Evolutionary conservation across 1,140 invertebrate species (phyloP), one percentile per base, ranked within the genome.

Genomic region (Gyrodactylus bullatarudis): DNA sequence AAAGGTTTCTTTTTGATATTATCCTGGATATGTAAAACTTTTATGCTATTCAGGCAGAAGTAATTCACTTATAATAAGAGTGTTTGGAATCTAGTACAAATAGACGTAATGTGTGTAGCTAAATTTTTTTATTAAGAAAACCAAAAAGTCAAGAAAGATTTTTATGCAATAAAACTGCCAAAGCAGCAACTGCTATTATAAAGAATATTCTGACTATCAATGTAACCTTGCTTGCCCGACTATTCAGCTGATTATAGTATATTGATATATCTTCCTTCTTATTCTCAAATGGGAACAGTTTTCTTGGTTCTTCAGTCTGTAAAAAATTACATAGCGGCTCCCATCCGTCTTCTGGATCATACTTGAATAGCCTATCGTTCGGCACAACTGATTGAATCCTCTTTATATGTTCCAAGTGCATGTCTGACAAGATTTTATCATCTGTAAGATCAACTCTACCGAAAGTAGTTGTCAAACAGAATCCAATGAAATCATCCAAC

Each of bases 301-400:
- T 16, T 23, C 23, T 26, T 2, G 68, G 68, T 23, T 71, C 70
- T 25, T 71, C n/a, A 8, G 24, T 26, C 24, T 25, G 1, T n/a
- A 71, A 25, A 26, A 71, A 71, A 23, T 23, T 26, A 71, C 70
- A 71, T 1, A 71, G n/a, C 24, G 70, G 70, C 20, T 26, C 70
- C 70, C 70, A 71, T 8, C 70, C 70, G 2, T 23, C 20, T 71
- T 25, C 24, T 1, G 24, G 1, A 20, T 71, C 16, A n/a, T 23
- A 71, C 20, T 25, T 24, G 8, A 71, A 26, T 16, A 71, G 70
- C 24, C 26, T 71, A 23, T 71, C 70, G 20, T 71, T 71, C 24
- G 70, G 70, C 2, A 71, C n/a, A 16, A n/a, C 1, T 24, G 22
- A 20, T 25, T 23, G 22, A 1, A 71, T 23, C 70, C 20, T 25